These are phyloP conservation scores for Henricia sp. DNA, from an alignment of 53 echinoderm and acorn worm species.

Conservation along the genomic window DNA sequence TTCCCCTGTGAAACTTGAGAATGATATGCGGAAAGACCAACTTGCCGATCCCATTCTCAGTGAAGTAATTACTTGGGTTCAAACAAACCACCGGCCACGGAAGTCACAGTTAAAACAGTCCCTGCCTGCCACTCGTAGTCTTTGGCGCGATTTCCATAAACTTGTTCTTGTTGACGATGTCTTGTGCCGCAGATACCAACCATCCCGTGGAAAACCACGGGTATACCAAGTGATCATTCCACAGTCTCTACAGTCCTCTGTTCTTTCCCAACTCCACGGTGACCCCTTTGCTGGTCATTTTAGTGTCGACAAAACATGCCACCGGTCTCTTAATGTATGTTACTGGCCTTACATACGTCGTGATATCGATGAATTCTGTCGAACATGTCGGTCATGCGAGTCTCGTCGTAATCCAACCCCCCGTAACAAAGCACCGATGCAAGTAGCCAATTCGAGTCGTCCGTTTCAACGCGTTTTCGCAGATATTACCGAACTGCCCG, in stretches of 20 bases:
- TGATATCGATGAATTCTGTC: conserved; percentile 46
- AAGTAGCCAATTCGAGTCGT: background rate
- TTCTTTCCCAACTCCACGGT: conserved; percentile 38
- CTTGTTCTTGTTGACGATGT: conserved; percentile 34
- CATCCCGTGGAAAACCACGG: background rate
- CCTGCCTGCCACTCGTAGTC: conserved; percentile 18
- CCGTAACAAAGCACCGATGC: conserved; percentile 40
- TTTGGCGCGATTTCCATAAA: conserved; percentile 30
- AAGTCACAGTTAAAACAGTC: background rate
- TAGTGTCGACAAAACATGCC: conserved; percentile 22
- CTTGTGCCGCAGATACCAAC: conserved; percentile 23
- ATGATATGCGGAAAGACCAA: conserved; percentile 25
- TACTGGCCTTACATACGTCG: conserved; percentile 64
- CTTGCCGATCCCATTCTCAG: conserved; percentile 22
- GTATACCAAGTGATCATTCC: conserved; percentile 44
- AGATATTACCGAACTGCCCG: conserved; percentile 61
- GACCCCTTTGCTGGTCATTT: conserved; percentile 42
- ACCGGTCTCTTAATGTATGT: conserved; percentile 31
- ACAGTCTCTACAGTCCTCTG: background rate
- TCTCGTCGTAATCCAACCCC: too few species aligned
- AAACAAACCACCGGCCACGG: background rate
- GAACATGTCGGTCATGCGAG: conserved; percentile 47
- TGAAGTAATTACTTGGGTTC: conserved; percentile 51
- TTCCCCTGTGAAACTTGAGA: too few species aligned
- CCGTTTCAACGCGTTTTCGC: conserved; percentile 63